These are phyloP conservation scores for Pinctada fucata DNA, from an alignment of 2,888 invertebrate genomes.

Conservation along the genomic window DNA sequence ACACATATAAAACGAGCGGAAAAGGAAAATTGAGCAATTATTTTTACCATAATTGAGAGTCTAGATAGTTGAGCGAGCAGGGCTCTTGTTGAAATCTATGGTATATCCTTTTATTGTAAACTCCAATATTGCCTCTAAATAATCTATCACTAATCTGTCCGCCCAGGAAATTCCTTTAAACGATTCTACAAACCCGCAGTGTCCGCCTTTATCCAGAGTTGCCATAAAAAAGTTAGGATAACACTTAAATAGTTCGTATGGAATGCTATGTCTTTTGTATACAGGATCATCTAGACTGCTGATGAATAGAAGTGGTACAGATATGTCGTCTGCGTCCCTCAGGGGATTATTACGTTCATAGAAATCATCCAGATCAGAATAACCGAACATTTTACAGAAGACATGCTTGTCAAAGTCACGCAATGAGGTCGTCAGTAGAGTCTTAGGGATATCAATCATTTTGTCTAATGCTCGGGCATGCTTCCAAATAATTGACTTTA, in stretches of 20 bases:
- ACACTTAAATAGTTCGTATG: slow-evolving; percentile 67
- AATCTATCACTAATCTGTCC: slow-evolving; percentile 60
- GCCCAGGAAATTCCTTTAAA: slow-evolving; percentile 59
- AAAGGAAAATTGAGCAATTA: no score
- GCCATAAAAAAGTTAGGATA: slow-evolving; percentile 71
- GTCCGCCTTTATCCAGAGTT: slow-evolving; percentile 66
- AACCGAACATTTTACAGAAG: slow-evolving; percentile 57
- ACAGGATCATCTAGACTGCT: slow-evolving; percentile 71
- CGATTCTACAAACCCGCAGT: slow-evolving; percentile 69
- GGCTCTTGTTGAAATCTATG: slow-evolving; percentile 52
- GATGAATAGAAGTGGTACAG: slow-evolving; percentile 69
- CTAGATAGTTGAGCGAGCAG: slow-evolving; percentile 51
- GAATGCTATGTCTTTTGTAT: slow-evolving; percentile 58
- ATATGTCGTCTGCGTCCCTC: slow-evolving; percentile 70
- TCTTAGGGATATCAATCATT: slow-evolving; percentile 52
- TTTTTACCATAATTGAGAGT: background rate
- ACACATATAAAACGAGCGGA: no score
- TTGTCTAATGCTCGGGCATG: slow-evolving; percentile 59
- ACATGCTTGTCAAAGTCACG: slow-evolving; percentile 59
- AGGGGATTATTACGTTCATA: slow-evolving; percentile 72
- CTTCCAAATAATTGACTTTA: slow-evolving; percentile 58
- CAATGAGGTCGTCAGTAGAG: slow-evolving; percentile 53
- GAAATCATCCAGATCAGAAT: slow-evolving; percentile 59
- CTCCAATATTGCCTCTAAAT: slow-evolving; percentile 60
- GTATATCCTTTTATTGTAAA: slow-evolving; percentile 59